phyloP scores from a whole-genome alignment of 2,888 invertebrate species.

The Chloroclystis v-ata region DNA sequence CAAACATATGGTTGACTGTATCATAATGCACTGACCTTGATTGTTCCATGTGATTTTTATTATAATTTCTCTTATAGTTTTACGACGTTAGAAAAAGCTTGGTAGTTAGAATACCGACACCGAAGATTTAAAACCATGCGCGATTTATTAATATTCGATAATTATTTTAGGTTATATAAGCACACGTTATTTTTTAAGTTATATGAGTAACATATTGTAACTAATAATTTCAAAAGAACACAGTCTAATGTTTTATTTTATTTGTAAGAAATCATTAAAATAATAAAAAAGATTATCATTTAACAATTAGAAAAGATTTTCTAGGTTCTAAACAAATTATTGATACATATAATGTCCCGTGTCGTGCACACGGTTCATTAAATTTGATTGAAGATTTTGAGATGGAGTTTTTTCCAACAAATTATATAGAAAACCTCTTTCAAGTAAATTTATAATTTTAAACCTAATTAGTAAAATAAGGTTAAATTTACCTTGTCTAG shows the following conservation, averaged over 20 bases:
- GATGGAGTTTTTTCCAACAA: too few species aligned
- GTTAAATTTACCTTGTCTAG: constrained; percentile 57
- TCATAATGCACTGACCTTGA: constrained; percentile 26
- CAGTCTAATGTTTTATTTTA: too few species aligned
- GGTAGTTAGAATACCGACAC: constrained; percentile 29
- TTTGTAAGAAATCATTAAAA: too few species aligned
- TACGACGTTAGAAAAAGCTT: constrained; percentile 16
- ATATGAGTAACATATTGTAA: constrained; percentile 9
- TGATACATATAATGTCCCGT: too few species aligned
- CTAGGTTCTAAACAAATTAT: too few species aligned
- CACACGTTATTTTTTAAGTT: not conserved
- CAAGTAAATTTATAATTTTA: not conserved
- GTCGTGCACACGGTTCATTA: too few species aligned
- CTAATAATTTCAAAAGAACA: too few species aligned
- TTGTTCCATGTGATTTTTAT: constrained; percentile 10
- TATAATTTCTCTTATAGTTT: constrained; percentile 6
- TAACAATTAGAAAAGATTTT: too few species aligned
- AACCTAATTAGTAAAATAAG: not conserved
- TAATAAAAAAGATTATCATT: too few species aligned
- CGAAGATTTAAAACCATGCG: constrained; percentile 29
- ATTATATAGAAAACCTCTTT: not conserved
- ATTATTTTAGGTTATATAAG: constrained; percentile 5
- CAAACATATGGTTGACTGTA: constrained; percentile 17
- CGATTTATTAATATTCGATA: constrained; percentile 2
- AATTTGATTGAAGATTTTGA: too few species aligned